Conservation (phyloP, 2,113 vertebrate species). For the Accipiter cooperii region DNA sequence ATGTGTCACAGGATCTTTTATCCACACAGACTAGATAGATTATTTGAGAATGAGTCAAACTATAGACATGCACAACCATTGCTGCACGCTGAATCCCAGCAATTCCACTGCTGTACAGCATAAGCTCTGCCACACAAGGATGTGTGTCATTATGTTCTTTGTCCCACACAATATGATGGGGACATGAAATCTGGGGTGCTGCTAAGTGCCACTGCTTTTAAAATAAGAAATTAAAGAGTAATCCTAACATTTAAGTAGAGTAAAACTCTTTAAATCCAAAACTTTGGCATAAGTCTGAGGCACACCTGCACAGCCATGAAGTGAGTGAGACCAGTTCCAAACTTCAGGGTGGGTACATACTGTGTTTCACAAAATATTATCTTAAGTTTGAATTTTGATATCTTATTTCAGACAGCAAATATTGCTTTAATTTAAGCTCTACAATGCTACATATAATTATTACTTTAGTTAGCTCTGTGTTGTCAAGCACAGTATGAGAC, state of each 20-base stretch:
- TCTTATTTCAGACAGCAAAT: neutral
- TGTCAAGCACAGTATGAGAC: neutral
- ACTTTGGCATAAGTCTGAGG: neutral
- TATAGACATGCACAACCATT: too few relatives aligned
- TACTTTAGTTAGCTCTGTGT: neutral
- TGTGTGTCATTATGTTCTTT: fast-evolving
- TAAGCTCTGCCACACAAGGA: neutral
- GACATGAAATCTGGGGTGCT: neutral
- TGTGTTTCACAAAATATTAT: neutral
- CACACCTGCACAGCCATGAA: too few relatives aligned
- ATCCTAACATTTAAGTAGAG: neutral
- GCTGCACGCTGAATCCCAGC: fast-evolving
- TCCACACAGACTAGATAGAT: neutral
- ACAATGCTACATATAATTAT: neutral
- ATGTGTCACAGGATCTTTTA: neutral
- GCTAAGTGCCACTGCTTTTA: neutral
- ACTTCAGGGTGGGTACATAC: neutral
- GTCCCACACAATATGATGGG: neutral
- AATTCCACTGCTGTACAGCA: fast-evolving
- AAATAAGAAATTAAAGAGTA: neutral
- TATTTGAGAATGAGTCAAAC: neutral
- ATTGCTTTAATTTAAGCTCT: neutral
- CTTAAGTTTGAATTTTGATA: neutral
- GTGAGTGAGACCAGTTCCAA: neutral
- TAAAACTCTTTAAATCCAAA: neutral